Evolutionary conservation across 2,113 vertebrate species (phyloP), one percentile per base, ranked within the genome.

Genomic region (Propithecus coquereli): DNA sequence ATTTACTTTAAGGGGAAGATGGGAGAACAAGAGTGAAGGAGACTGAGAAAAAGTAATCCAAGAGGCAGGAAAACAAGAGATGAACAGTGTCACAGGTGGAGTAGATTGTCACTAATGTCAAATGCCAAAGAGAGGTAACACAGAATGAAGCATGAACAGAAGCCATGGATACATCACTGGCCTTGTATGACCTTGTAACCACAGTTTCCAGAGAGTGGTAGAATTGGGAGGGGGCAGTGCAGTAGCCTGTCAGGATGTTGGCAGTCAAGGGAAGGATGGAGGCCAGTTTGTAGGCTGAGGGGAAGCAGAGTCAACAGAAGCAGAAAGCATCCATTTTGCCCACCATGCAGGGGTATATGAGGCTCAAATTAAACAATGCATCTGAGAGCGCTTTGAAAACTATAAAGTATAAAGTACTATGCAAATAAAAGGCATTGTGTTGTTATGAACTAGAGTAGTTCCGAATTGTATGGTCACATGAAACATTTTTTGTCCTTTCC

Each of bases 361-460:
- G 11, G 23, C 45, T 85, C 59, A 73, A 54, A 61, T 74, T 57
- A 81, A 80, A 85, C 65, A 57, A 79, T 2, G 9, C 18, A n/a
- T 43, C 61, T 82, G 37, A 87, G 76, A 93, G 61, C 65, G 45
- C 81, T 90, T 93, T 90, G 54, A 93, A 79, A 95, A 73, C 30
- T 79, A 14, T 57, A 43, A 79, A 91, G 25, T 79, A 14, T 57
- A 43, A 79, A 91, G 25, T 47, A 45, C 86, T n/a, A 22, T 50
- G 10, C 20, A 57, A 71, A 66, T 77, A 79, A 65, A 84, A 80
- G 25, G 40, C 8, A 71, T 16, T 34, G 2, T 63, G 47, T 71
- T 59, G 73, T 30, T 81, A 40, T 63, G 40, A 32, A 85, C 61
- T 77, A 40, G 68, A 68, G 17, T 59, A n/a, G 32, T 43, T 77